Evolutionary conservation across 2,113 vertebrate genomes (phyloP).

Genomic region (Serilophus lunatus): DNA sequence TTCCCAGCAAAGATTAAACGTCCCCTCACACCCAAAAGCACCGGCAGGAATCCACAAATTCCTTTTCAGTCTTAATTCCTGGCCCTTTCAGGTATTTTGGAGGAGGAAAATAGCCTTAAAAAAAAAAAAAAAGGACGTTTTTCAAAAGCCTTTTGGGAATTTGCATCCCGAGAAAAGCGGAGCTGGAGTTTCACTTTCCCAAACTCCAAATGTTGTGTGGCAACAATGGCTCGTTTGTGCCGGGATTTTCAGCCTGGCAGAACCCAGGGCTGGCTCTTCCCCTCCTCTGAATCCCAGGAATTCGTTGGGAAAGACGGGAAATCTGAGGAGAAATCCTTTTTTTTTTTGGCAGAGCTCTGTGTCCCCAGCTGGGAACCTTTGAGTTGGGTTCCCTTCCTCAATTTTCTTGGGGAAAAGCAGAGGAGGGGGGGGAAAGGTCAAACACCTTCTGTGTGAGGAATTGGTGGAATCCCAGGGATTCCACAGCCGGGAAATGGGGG

Average conservation of each 20-base stretch:
- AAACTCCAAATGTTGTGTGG: neutral
- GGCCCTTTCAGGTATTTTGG: neutral
- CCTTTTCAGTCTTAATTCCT: no score
- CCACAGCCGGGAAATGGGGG: neutral
- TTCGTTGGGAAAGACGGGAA: no score
- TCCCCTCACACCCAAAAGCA: accelerated
- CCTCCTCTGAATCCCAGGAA: neutral
- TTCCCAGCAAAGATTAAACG: neutral
- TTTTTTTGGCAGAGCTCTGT: no score
- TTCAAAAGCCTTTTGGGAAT: neutral
- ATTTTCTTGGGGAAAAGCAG: no score
- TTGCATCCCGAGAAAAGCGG: accelerated
- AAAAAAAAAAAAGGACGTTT: no score
- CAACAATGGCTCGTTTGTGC: neutral
- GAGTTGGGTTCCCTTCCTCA: no score
- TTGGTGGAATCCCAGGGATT: neutral
- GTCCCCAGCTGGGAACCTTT: neutral
- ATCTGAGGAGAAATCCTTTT: neutral
- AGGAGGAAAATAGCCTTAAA: neutral
- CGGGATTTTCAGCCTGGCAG: neutral
- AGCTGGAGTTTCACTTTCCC: neutral
- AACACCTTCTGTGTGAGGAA: neutral
- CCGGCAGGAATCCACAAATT: no score
- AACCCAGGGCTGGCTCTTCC: neutral
- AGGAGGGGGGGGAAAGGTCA: neutral